Evolutionary conservation across 2,888 invertebrate species (phyloP), one percentile per base, ranked within the genome.

Genomic region (Drosophila imparisetae): DNA sequence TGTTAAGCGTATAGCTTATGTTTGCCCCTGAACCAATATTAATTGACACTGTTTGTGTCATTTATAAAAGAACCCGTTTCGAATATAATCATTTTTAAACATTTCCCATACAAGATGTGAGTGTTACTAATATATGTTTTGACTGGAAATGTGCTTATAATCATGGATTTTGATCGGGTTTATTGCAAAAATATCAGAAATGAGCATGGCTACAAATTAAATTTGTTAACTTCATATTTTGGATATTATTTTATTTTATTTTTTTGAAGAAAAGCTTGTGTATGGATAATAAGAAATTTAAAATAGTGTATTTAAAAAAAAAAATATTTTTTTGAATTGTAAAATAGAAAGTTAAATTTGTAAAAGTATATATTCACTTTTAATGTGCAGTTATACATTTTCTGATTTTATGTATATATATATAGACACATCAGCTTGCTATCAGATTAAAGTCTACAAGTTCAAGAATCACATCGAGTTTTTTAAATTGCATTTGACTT

Each of bases 401-500:
- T 45, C 15, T 7, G 15, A 45, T 45, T 7, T 21, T 0, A 21
- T 45, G 0, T 42, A 13, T 11, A 3, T 3, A 7, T 11, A 2
- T 13, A 8, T 32, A 32, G 8, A 29, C 6, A n/a, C n/a, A 30
- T 50, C n/a, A 30, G 50, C 15, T 32, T 32, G 6, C 11, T 18
- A 15, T 54, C 18, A 54, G 18, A 24, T 36, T n/a, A 55, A 13
- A 55, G 38, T n/a, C 18, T 29, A 18, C 3, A 52, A 32, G 34
- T 54, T 49, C 40, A 54, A 72, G 40, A 27, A 49, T 5, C 10
- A 18, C 5, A 53, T 24, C 21, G 15, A 10, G 10, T 2, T 34
- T 24, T 8, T 38, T n/a, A 29, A 38, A 38, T 55, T 38, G 29
- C 38, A 42, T 57, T 57, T 57, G 54, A 30, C 24, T 45, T 36